phyloP scores from a whole-genome alignment of 2,797 vertebrate species.

The Coccyzus lansbergi region DNA sequence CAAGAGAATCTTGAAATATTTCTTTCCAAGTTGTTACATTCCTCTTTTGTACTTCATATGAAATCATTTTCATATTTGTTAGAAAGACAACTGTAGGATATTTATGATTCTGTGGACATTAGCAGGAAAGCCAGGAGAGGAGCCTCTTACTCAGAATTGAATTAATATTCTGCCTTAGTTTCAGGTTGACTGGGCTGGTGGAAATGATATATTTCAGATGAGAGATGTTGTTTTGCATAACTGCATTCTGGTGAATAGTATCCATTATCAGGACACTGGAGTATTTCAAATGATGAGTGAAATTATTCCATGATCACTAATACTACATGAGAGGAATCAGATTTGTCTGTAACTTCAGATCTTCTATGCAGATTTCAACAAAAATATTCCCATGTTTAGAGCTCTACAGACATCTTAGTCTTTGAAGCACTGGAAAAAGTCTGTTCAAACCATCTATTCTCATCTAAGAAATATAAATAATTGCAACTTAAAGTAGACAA shows the following conservation, averaged over 20 bases:
- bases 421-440: background rate
- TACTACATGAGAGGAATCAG: background rate
- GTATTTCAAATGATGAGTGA: slow-evolving; percentile 34
- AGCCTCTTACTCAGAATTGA: background rate
- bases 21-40: background rate
- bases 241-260: background rate
- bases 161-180: slow-evolving; percentile 17
- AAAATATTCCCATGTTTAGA: background rate
- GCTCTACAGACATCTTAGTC: background rate
- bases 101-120: background rate
- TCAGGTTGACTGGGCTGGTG: background rate
- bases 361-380: background rate
- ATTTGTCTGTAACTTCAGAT: background rate
- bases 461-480: background rate
- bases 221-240: slow-evolving; percentile 18
- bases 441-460: background rate
- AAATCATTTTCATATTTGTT: background rate
- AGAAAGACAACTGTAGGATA: background rate
- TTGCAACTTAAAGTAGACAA: background rate
- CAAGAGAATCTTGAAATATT: background rate
- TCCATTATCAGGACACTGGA: slow-evolving; percentile 3
- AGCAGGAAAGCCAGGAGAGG: background rate
- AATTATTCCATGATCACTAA: slow-evolving; percentile 15
- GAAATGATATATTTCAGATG: slow-evolving; percentile 20
- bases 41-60: background rate